Conservation (phyloP, 1,140 invertebrate species). For the Mizuhopecten yessoensis region DNA sequence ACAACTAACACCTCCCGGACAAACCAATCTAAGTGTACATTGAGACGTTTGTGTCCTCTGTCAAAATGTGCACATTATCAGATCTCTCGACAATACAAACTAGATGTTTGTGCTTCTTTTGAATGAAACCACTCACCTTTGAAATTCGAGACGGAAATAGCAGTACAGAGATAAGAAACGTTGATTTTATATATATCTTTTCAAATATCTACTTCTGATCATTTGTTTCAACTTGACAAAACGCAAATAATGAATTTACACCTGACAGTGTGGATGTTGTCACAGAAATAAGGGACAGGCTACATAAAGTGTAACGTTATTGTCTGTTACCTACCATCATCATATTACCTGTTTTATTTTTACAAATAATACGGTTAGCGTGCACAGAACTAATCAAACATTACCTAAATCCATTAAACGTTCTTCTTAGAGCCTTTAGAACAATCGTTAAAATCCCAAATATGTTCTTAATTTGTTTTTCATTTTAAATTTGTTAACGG, state of each 20-base stretch:
- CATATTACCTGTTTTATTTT: not conserved
- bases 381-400: not conserved
- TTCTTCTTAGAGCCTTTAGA: not conserved
- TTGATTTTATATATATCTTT: not conserved
- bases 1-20: not conserved
- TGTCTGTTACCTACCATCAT: not conserved
- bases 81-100: not conserved
- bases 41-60: not conserved
- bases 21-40: not conserved
- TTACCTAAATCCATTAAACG: not conserved
- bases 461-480: conserved; percentile 22
- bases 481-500: conserved; percentile 21
- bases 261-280: not conserved
- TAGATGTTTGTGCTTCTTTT: not conserved
- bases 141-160: not conserved
- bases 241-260: not conserved
- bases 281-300: not conserved
- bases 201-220: not conserved
- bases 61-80: not conserved
- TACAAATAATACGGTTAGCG: conserved; percentile 17
- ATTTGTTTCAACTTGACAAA: conserved; percentile 35
- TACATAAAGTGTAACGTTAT: not conserved
- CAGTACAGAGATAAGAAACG: not conserved
- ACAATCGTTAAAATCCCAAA: conserved; percentile 21
- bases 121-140: conserved; percentile 11